A percentile compares a stretch with the other conserved stretches of the same genome.
phyloP scores from a whole-genome alignment of 2,113 vertebrate genomes.

The Emydura subglobosa region DNA sequence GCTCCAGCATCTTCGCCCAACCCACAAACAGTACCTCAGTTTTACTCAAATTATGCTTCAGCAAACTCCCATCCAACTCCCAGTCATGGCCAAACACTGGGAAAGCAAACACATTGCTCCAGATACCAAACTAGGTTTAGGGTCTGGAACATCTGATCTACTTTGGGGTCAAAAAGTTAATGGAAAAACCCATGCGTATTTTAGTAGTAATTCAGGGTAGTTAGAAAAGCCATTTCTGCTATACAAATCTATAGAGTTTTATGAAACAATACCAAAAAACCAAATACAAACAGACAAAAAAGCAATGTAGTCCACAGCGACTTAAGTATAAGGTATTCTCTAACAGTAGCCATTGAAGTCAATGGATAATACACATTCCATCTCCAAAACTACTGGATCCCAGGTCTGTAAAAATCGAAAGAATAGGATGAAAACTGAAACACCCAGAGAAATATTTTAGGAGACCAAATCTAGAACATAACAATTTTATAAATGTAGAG shows the following conservation, averaged over 20 bases:
- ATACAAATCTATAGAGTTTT: constrained; percentile 41
- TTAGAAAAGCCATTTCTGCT: neutral
- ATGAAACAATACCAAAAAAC: constrained; percentile 27
- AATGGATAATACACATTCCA: neutral
- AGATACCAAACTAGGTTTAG: neutral
- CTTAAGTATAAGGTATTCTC: neutral
- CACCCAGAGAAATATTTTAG: neutral
- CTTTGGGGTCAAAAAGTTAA: neutral
- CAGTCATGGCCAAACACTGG: neutral
- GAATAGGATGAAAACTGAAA: neutral
- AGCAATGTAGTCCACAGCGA: neutral
- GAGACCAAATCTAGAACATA: neutral
- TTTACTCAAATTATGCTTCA: neutral
- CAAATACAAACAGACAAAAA: neutral
- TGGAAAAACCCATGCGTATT: neutral
- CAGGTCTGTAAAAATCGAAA: neutral
- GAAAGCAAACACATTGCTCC: neutral
- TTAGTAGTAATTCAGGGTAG: neutral
- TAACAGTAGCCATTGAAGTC: neutral
- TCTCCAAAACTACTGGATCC: neutral
- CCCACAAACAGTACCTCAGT: neutral
- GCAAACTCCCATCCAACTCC: neutral
- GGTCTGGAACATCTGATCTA: neutral
- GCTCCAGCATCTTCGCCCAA: neutral
- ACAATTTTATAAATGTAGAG: neutral